Conservation (phyloP, 2,888 invertebrate species). For the Tachystola acroxantha region DNA sequence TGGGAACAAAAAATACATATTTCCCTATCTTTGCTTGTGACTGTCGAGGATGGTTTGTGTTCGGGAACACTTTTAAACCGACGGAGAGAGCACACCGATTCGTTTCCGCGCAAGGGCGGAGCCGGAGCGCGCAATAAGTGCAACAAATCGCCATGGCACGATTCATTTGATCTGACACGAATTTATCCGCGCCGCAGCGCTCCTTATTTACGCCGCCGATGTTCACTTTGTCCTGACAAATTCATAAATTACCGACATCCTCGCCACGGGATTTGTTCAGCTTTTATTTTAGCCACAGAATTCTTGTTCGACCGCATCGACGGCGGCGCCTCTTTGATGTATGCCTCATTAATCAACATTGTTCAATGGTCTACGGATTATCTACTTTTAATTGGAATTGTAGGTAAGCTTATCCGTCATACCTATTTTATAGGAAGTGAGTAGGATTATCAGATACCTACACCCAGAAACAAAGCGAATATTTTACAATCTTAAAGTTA, state of each 20-base stretch:
- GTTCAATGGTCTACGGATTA: constrained; percentile 22
- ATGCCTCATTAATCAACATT: constrained; percentile 43
- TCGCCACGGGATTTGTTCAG: constrained; percentile 49
- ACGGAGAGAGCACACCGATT: too few species aligned
- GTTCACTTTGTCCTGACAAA: constrained; percentile 73
- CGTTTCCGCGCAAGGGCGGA: constrained; percentile 34
- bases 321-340: constrained; percentile 57
- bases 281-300: constrained; percentile 65
- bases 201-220: constrained; percentile 70
- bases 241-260: constrained; percentile 78
- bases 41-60: too few species aligned
- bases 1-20: too few species aligned
- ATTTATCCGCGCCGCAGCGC: constrained; percentile 67
- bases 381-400: too few species aligned
- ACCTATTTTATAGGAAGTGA: too few species aligned
- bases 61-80: too few species aligned
- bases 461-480: too few species aligned
- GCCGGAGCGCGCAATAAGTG: constrained; percentile 48
- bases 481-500: too few species aligned
- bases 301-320: constrained; percentile 61
- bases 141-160: constrained; percentile 65
- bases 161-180: constrained; percentile 77
- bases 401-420: too few species aligned
- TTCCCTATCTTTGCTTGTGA: too few species aligned
- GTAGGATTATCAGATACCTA: too few species aligned